These are phyloP conservation scores for Pterostichus niger DNA, from an alignment of 2,888 invertebrate species.

Conservation along the genomic window DNA sequence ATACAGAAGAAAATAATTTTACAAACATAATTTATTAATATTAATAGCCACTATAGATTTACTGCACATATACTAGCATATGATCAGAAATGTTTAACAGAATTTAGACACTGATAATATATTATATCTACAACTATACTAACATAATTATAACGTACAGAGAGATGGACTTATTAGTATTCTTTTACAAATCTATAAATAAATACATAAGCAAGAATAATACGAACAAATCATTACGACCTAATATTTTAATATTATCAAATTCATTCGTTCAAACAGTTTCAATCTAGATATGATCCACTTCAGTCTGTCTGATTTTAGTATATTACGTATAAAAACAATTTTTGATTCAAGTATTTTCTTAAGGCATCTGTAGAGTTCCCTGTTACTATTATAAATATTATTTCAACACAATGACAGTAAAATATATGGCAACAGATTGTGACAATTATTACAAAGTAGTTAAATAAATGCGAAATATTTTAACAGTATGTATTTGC, in stretches of 20 bases:
- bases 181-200: constrained; percentile 51
- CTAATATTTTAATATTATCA: constrained; percentile 44
- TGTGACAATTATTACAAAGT: constrained; percentile 27
- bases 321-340: constrained; percentile 54
- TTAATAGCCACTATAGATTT: constrained; percentile 31
- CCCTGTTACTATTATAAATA: constrained; percentile 53
- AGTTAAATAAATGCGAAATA: constrained; percentile 59
- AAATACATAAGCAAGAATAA: constrained; percentile 58
- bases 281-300: constrained; percentile 31
- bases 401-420: constrained; percentile 37
- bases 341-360: constrained; percentile 62
- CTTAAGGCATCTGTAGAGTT: constrained; percentile 67
- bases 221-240: constrained; percentile 33
- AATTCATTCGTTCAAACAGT: constrained; percentile 44
- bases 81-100: constrained; percentile 3
- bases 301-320: constrained; percentile 61
- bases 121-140: constrained; percentile 10
- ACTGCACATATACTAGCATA: not conserved
- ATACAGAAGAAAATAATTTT: constrained; percentile 63
- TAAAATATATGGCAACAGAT: constrained; percentile 64
- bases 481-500: constrained; percentile 30
- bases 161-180: constrained; percentile 36
- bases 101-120: constrained; percentile 41
- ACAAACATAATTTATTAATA: constrained; percentile 40
- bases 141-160: constrained; percentile 49